Conservation (phyloP, 2,113 vertebrate genomes). For the Tachysurus fulvidraco region DNA sequence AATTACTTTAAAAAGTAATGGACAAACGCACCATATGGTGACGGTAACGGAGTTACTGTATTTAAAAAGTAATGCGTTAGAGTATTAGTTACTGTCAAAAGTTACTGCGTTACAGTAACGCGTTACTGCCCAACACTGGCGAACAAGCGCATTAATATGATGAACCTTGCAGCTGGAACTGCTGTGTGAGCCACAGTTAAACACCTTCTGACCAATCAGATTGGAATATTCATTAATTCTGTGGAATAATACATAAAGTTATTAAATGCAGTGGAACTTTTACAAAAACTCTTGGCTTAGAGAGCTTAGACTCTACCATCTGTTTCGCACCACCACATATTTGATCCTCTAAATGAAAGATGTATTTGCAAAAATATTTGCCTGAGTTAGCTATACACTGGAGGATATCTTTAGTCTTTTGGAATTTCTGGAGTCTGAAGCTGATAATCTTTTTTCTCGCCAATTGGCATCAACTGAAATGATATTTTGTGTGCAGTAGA, state of each 20-base stretch:
- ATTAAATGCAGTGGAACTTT: neutral
- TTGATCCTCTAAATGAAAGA: slow-evolving; percentile 21
- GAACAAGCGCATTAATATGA: neutral
- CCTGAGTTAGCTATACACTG: slow-evolving; percentile 2
- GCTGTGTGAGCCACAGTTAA: neutral
- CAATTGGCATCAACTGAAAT: neutral
- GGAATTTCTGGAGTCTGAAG: neutral
- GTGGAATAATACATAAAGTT: neutral
- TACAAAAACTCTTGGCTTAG: slow-evolving; percentile 22
- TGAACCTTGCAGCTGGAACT: neutral
- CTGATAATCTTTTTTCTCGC: neutral
- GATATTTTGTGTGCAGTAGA: neutral
- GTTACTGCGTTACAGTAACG: too few species aligned
- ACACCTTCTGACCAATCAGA: neutral
- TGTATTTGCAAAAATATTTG: slow-evolving; percentile 30
- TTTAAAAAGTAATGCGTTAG: too few species aligned
- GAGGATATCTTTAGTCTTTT: slow-evolving; percentile 55
- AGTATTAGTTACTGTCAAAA: too few species aligned
- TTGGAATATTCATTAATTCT: neutral
- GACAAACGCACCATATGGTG: too few species aligned
- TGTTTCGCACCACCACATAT: slow-evolving; percentile 39
- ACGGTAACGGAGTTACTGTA: too few species aligned
- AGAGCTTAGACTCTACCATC: slow-evolving; percentile 14
- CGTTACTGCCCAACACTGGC: too few species aligned
- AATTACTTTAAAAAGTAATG: too few species aligned